These are phyloP conservation scores for Mustelus asterias DNA, from an alignment of 2,113 vertebrate species.

Conservation along the genomic window DNA sequence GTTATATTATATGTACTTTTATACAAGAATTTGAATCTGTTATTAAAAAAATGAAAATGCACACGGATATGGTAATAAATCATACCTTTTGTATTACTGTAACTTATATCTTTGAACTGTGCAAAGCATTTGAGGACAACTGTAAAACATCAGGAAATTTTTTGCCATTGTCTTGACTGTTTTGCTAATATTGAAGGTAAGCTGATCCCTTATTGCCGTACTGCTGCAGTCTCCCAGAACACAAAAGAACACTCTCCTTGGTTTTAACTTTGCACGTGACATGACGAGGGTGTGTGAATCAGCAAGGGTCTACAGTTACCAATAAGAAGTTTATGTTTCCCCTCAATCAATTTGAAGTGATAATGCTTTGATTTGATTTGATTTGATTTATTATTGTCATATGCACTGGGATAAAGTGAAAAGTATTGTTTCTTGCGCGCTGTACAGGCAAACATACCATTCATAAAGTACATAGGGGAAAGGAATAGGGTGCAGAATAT, in stretches of 20 bases:
- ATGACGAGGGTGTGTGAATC: not conserved
- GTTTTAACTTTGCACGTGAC: not conserved
- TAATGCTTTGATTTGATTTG: not conserved
- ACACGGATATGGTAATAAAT: constrained; percentile 18
- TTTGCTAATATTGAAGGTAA: not conserved
- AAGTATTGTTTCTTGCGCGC: no score
- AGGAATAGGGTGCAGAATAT: no score
- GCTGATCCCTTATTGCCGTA: not conserved
- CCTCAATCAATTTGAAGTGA: not conserved
- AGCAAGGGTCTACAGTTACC: not conserved
- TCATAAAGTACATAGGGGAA: no score
- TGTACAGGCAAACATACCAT: no score
- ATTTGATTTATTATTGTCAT: no score
- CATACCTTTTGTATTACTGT: constrained; percentile 34
- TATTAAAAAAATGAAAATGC: constrained; percentile 18
- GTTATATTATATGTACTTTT: constrained; percentile 27
- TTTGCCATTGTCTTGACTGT: constrained; percentile 20
- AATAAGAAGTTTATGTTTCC: not conserved
- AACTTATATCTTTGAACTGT: constrained; percentile 26
- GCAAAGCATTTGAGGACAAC: not conserved
- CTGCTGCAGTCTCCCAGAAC: not conserved
- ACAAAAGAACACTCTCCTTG: not conserved
- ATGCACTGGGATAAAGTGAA: no score
- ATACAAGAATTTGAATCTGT: constrained; percentile 32
- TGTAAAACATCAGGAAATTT: not conserved